phyloP scores from a whole-genome alignment of 2,113 vertebrate species.

The Ploceus nigricollis region DNA sequence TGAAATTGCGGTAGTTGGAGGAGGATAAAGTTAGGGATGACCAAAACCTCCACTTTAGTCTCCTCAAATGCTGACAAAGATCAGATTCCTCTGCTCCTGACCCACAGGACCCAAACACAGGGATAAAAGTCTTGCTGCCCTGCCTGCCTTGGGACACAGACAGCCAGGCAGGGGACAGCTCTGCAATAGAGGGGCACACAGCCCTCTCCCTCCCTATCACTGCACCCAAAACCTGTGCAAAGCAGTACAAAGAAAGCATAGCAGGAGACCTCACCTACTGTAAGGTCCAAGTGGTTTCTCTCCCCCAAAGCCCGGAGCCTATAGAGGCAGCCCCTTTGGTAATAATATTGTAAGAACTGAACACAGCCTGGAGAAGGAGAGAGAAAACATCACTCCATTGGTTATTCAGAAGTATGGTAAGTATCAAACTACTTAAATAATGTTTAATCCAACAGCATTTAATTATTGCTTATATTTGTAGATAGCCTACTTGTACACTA shows the following conservation, averaged over 20 bases:
- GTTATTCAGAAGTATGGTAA: not conserved
- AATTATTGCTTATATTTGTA: not conserved
- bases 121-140: not conserved
- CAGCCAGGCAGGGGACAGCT: not conserved
- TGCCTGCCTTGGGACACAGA: not conserved
- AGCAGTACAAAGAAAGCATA: not conserved
- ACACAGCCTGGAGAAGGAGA: constrained; percentile 82
- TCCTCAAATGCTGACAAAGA: not conserved
- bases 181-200: not conserved
- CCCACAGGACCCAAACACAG: not conserved
- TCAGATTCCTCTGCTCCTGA: not conserved
- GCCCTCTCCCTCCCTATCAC: not conserved
- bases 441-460: not conserved
- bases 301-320: constrained; percentile 91
- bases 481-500: not conserved
- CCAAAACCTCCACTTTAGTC: not conserved
- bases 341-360: constrained; percentile 98
- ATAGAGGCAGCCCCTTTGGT: constrained; percentile 96
- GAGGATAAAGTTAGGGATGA: not conserved
- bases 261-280: constrained; percentile 83
- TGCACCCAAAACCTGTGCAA: not conserved
- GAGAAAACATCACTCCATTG: not conserved
- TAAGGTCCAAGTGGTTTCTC: constrained; percentile 94
- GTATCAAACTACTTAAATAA: not conserved
- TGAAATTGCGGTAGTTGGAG: not conserved